Conservation (phyloP, 2,797 vertebrate species). For the Hoplostethus atlanticus region DNA sequence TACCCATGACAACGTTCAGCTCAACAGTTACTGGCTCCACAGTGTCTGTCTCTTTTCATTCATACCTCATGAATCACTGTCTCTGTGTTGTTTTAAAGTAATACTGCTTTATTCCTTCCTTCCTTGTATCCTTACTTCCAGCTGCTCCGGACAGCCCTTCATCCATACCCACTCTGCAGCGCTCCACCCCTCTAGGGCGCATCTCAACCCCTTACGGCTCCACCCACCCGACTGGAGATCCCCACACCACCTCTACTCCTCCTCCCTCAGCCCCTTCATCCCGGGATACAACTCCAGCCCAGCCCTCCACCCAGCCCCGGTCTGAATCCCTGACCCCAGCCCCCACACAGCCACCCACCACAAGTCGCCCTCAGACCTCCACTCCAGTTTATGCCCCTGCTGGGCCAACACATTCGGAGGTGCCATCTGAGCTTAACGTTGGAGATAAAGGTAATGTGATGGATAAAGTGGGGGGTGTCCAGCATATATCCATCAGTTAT, state of each 20-base stretch:
- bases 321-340: slow-evolving; percentile 29
- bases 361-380: slow-evolving; percentile 42
- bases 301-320: slow-evolving; percentile 23
- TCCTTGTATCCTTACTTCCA: slow-evolving; percentile 46
- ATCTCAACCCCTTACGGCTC: slow-evolving; percentile 29
- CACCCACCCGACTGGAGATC: slow-evolving; percentile 38
- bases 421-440: slow-evolving; percentile 79
- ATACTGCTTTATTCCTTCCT: slow-evolving; percentile 10
- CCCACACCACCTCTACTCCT: slow-evolving; percentile 56
- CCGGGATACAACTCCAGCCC: slow-evolving; percentile 28
- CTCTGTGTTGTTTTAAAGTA: slow-evolving; percentile 27
- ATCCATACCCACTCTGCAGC: slow-evolving; percentile 30
- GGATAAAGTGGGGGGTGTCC: not conserved
- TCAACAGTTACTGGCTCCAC: no score
- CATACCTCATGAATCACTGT: not conserved
- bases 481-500: not conserved
- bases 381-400: slow-evolving; percentile 31
- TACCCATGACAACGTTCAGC: not conserved
- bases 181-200: slow-evolving; percentile 27
- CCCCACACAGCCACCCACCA: slow-evolving; percentile 27
- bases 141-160: slow-evolving; percentile 53
- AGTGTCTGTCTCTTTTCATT: no score
- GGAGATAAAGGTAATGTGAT: slow-evolving; percentile 77
- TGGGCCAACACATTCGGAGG: slow-evolving; percentile 54
- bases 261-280: slow-evolving; percentile 31